Percentiles rank a stretch among this genome's conserved stretches.
Evolutionary conservation across 2,113 vertebrate genomes (phyloP).

Genomic region (Cygnus atratus): DNA sequence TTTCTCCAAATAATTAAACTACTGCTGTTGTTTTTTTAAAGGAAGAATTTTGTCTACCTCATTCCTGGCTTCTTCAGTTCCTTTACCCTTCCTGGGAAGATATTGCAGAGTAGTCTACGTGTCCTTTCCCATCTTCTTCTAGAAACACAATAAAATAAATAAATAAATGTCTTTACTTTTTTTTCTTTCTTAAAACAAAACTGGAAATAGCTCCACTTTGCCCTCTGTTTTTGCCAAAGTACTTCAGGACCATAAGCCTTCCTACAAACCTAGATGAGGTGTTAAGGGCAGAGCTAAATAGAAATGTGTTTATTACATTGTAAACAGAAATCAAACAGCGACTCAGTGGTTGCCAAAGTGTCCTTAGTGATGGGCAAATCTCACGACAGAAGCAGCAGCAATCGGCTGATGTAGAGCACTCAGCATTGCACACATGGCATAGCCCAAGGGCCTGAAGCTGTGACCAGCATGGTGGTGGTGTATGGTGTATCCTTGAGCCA

Average conservation of each 20-base stretch:
- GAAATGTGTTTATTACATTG: neutral
- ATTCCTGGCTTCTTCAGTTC: neutral
- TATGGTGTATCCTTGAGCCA: neutral
- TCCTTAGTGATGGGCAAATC: neutral
- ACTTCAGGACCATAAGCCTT: neutral
- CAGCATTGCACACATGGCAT: accelerated
- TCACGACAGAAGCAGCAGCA: neutral
- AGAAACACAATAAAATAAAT: neutral
- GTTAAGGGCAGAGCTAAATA: neutral
- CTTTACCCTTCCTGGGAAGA: neutral
- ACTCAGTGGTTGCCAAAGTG: neutral
- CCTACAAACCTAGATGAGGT: neutral
- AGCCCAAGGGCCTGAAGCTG: accelerated
- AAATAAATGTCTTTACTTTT: neutral
- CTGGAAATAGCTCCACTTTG: neutral
- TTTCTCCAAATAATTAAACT: neutral
- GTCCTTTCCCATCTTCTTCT: neutral
- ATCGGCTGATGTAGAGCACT: accelerated
- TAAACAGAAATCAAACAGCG: neutral
- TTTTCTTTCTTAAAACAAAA: neutral
- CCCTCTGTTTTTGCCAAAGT: neutral
- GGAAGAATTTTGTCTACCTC: neutral
- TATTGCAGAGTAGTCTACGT: neutral
- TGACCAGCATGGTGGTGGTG: accelerated
- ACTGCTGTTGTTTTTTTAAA: neutral